These are phyloP conservation scores for Xanthia icteritia DNA, from an alignment of 2,888 invertebrate species.

Conservation along the genomic window DNA sequence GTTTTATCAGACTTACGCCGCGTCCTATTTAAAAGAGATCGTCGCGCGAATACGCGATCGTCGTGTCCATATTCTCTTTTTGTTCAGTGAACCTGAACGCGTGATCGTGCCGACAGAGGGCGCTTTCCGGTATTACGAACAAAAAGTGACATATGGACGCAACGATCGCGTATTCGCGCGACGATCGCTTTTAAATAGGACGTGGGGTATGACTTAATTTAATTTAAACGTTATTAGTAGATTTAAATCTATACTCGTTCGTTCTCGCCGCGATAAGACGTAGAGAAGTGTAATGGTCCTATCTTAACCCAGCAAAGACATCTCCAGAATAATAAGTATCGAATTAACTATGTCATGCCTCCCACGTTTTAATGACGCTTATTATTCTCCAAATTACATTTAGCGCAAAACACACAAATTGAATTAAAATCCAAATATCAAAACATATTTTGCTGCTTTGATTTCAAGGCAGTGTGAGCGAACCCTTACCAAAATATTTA, in stretches of 20 bases:
- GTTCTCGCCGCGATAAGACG: not conserved
- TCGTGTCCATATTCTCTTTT: no score
- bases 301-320: not conserved
- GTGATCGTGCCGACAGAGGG: no score
- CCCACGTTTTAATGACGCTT: slow-evolving; percentile 3
- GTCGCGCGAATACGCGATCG: no score
- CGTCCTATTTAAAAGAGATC: no score
- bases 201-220: no score
- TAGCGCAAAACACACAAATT: not conserved
- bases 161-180: no score
- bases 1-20: no score
- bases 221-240: not conserved
- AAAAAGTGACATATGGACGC: not conserved
- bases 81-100: no score
- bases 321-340: not conserved
- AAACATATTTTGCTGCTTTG: not conserved
- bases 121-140: not conserved
- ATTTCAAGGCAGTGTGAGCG: not conserved
- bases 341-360: slow-evolving; percentile 15
- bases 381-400: slow-evolving; percentile 5
- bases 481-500: slow-evolving; percentile 44
- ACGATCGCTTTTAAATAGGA: no score
- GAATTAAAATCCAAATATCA: slow-evolving; percentile 4
- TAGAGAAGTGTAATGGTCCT: not conserved
- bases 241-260: slow-evolving; percentile 4